Conservation (phyloP, 1,140 invertebrate genomes). For the Drosophila ercepeae region DNA sequence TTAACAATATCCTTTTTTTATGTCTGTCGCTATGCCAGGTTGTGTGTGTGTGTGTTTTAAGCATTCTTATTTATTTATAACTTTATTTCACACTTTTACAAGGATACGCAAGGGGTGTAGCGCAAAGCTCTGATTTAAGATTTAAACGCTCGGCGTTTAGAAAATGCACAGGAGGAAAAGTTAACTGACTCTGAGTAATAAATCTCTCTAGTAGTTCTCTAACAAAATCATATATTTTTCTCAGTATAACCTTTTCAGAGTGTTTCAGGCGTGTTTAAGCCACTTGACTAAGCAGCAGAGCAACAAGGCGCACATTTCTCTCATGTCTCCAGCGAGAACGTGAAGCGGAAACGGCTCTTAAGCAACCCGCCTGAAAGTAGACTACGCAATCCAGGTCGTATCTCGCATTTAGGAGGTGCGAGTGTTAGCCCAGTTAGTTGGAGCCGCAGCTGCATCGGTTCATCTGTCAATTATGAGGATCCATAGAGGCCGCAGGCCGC, state of each 20-base stretch:
- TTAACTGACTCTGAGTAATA: too few species aligned
- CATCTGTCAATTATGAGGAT: constrained; percentile 23
- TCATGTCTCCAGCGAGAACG: neutral
- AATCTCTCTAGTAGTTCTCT: too few species aligned
- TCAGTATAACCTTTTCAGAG: neutral
- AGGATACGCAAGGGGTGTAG: constrained; percentile 14
- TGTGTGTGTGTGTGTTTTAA: constrained; percentile 22
- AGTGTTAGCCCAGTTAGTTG: neutral
- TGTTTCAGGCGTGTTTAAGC: constrained; percentile 6
- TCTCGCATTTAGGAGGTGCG: neutral
- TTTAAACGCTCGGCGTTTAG: constrained; percentile 33
- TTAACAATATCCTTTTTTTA: constrained; percentile 68
- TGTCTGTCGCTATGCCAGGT: constrained; percentile 6
- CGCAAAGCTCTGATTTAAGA: constrained; percentile 17
- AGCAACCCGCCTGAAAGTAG: constrained; percentile 40
- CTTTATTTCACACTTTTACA: constrained; percentile 51
- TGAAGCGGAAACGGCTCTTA: constrained; percentile 19
- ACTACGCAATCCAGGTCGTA: constrained; percentile 17
- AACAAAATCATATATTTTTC: neutral
- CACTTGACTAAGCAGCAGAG: constrained; percentile 24
- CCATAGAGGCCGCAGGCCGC: constrained; percentile 5
- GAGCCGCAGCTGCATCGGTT: constrained; percentile 1
- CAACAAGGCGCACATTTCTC: constrained; percentile 18
- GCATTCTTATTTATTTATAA: constrained; percentile 76
- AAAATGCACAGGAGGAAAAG: constrained; percentile 6